Base-by-base conservation (phyloP, 2,113 vertebrate species). In the Eira barbara region DNA sequence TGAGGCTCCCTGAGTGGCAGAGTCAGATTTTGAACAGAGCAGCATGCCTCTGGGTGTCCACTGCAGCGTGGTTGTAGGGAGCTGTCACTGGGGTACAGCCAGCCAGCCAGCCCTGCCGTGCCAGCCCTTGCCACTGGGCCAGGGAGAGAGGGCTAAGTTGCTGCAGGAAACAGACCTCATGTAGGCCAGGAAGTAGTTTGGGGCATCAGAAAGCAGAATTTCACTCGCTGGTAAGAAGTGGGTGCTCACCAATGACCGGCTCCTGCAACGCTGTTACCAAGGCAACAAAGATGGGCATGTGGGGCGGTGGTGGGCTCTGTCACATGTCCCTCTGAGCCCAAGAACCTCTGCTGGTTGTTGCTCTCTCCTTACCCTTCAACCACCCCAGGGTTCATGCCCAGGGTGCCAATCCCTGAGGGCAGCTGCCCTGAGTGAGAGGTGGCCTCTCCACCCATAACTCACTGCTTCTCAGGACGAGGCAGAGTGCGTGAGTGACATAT, bases 151-250 rank as follows among this genome's bases (percentile, higher is more conserved):
- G 27, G 12, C 20, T 42, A 21, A 12, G 31, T 39, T 87, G 45
- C 74, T 95, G 47, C 23, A 59, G 89, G 69, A 15, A 86, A 36
- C 42, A 79, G 92, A 92, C 67, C 67, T 97, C 83, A 86, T 83
- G 79, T 55, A 94, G 61, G n/a, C 47, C 29, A 61, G 55, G 86
- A 93, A 69, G 57, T 63, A 21, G 36, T 80, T 45, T 65, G 45
- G 90, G 91, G 88, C 42, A 59, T 69, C 59, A 71, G 67, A 73
- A 81, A 92, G 69, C 93, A 81, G 92, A 92, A 88, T 96, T 90
- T 31, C 17, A 49, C 88, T 39, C 87, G 74, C 49, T 87, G 83
- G 21, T 55, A 81, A 95, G 94, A 95, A 3, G 29, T 29, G 3
- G 76, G 31, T 31, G 49, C 79, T 76, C 39, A 23, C 0, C 55